Base-by-base conservation (phyloP, 2,113 vertebrate genomes). In the Orcinus orca region DNA sequence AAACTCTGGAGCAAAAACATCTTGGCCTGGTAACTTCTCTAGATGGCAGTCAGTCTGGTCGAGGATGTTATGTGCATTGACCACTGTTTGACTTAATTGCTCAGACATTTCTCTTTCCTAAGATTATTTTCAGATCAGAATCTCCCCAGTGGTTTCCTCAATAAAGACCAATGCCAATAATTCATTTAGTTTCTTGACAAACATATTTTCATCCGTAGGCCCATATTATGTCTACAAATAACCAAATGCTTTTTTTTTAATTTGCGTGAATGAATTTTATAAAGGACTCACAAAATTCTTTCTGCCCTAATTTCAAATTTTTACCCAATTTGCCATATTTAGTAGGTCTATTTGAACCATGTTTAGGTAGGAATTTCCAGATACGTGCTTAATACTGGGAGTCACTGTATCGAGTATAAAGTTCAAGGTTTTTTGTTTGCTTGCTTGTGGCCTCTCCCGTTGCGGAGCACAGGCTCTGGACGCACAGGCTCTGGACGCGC, bases 101-200 rank as follows among this genome's bases (percentile, higher is more conserved):
- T 94, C 53, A 94, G 50, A 60, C 60, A 47, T 84, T 67, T 95
- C 36, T 55, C 77, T 83, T 88, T 71, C 62, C 44, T 44, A 92
- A 92, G 53, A 77, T 71, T 96, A 65, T 92, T 79, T 96, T 95
- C 89, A 95, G 79, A 50, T 89, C 55, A 65, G 41, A 89, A 33
- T 89, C 20, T 95, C 55, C 58, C 53, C 21, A 7, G 6, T 71
- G 55, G 44, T 63, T 89, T 95, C 77, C 44, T 96, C 70, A 65
- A 12, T 63, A 92, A 92, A 88, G 70, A 63, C 50, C 41, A 63
- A 31, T 36, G 62, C 44, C 63, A 84, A 38, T 76, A 95, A 95
- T 85, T 92, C 53, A 73, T 79, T 84, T 50, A 71, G 13, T 84
- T 92, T 88, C 89, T 79, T 88, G 29, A 73, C 50, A 88, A 92